These are phyloP conservation scores for Sebastes vulpes DNA, from an alignment of 2,797 vertebrate species.

Conservation along the genomic window DNA sequence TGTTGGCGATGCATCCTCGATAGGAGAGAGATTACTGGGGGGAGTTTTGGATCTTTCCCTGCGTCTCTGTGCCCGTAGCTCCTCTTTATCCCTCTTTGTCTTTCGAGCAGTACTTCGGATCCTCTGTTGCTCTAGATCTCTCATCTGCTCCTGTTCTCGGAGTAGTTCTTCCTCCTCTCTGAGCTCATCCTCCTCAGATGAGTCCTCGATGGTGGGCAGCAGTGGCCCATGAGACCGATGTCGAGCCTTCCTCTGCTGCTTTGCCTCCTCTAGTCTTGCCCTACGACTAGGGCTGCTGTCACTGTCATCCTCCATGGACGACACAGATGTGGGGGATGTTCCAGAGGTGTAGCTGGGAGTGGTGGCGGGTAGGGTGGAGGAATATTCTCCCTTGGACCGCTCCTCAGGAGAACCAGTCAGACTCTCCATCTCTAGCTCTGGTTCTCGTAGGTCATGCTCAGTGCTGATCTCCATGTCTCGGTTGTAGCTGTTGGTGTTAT, in stretches of 20 bases:
- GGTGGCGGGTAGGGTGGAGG: constrained; percentile 96
- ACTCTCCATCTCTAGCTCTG: constrained; percentile 99
- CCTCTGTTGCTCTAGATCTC: constrained; percentile 97
- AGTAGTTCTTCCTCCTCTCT: constrained; percentile 98
- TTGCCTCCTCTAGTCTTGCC: constrained; percentile 96
- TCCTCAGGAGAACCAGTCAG: constrained; percentile 97
- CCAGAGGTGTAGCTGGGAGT: constrained; percentile 98
- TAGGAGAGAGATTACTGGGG: constrained; percentile 98
- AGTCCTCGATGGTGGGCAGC: constrained; percentile 98
- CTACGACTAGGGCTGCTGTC: constrained; percentile 98
- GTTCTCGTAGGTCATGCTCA: constrained; percentile 92
- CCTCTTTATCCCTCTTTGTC: constrained; percentile 98
- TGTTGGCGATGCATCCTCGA: constrained; percentile 98
- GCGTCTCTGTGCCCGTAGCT: constrained; percentile 96
- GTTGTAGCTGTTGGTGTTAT: constrained; percentile 93
- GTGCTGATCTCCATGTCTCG: constrained; percentile 92
- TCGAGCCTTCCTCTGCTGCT: constrained; percentile 97
- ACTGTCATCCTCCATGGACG: constrained; percentile 98
- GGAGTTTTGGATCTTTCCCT: constrained; percentile 98
- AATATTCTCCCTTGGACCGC: constrained; percentile 96
- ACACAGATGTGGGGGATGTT: constrained; percentile 98
- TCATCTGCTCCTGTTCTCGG: constrained; percentile 98
- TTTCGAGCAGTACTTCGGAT: constrained; percentile 97
- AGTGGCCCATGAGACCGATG: constrained; percentile 97
- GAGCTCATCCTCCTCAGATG: constrained; percentile 98